A percentile compares a stretch with the other conserved stretches of the same genome.
These are phyloP conservation scores for Antrozous pallidus DNA, from an alignment of 2,797 vertebrate genomes.

Conservation along the genomic window DNA sequence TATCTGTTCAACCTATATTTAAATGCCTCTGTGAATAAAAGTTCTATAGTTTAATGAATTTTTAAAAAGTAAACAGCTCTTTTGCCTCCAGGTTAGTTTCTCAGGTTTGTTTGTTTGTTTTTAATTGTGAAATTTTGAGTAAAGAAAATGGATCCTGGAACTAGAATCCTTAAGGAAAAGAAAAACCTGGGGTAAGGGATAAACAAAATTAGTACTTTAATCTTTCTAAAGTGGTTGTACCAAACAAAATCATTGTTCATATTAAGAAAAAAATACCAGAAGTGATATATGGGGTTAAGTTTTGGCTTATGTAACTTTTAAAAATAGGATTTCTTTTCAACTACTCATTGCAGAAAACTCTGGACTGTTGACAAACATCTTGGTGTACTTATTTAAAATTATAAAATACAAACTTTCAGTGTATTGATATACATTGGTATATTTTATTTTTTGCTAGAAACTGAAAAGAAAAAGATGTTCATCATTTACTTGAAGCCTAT, in stretches of 20 bases:
- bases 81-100: neutral
- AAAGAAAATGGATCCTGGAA: neutral
- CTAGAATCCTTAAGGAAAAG: conserved; percentile 1
- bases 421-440: neutral
- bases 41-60: neutral
- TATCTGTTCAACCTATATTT: neutral
- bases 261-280: neutral
- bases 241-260: neutral
- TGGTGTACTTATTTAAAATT: neutral
- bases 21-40: conserved; percentile 49
- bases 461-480: conserved; percentile 77
- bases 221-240: neutral
- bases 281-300: neutral
- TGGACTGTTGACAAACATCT: neutral
- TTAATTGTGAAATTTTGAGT: conserved; percentile 36
- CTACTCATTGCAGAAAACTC: neutral
- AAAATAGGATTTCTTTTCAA: neutral
- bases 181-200: neutral
- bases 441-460: conserved; percentile 75
- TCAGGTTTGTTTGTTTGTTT: conserved; percentile 19
- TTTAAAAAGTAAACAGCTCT: conserved; percentile 22
- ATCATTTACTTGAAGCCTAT: conserved; percentile 82
- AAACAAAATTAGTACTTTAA: neutral
- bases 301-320: neutral
- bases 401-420: neutral